Evolutionary conservation across 1,140 invertebrate genomes (phyloP), one percentile per base, ranked within the genome.

Genomic region (Drosophila micromelanica): DNA sequence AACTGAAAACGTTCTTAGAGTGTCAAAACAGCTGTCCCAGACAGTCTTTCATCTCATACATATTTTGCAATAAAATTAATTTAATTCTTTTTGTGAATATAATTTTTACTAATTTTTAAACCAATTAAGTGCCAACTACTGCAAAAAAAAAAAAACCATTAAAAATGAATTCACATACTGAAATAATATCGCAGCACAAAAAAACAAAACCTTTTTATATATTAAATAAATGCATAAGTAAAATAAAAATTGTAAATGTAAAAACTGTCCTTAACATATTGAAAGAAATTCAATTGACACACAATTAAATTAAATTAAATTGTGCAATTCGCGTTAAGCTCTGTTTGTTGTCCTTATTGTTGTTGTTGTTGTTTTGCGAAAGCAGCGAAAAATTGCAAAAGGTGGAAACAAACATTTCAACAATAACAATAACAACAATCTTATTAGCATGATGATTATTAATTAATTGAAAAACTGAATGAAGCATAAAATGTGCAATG

Each of bases 371-470:
- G 37, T 42, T 65, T 43, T 46, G 52, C 13, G 32, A 73, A 54
- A 20, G 35, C 46, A 55, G 55, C 60, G 32, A 37, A 60, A 60
- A 72, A 61, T 48, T 67, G 38, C 37, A 51, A 42, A 30, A 32
- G 77, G 55, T 71, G 72, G 56, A 43, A 38, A 43, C 35, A 56
- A 43, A 56, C 52, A 27, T 42, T 37, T 15, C 46, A 63, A 5
- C 65, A 71, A 45, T 35, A 61, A 27, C 15, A 61, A 27, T 6
- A 27, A 32, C 43, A 42, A 30, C 40, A 60, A 78, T 59, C 75
- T 82, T 89, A 87, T 87, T 87, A 87, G 82, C 82, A 78, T 89
- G 82, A 71, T 89, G 78, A 87, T 89, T 89, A 87, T 89, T 87
- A 87, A 87, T 87, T 87, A 87, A 87, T 87, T 87, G 79, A 76